These are phyloP conservation scores for Chrysopilus asiliformis DNA, from an alignment of 2,888 invertebrate species.

Conservation along the genomic window DNA sequence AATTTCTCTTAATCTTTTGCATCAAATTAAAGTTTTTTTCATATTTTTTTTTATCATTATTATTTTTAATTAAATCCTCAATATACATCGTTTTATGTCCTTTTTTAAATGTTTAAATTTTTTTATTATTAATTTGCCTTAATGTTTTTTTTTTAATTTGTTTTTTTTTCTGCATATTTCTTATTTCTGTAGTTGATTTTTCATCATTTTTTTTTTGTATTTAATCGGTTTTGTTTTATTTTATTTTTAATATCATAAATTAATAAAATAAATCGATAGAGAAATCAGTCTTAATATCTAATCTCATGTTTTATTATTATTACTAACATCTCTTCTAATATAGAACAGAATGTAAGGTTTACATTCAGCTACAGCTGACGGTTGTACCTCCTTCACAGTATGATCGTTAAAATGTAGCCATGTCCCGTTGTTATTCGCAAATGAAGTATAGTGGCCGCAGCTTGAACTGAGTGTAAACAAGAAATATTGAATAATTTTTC, in stretches of 20 bases:
- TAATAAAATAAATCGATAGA: background rate
- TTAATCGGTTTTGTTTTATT: too few species aligned
- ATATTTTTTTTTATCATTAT: too few species aligned
- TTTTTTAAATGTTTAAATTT: too few species aligned
- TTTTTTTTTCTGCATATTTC: too few species aligned
- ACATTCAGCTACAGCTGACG: conserved; percentile 56
- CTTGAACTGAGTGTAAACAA: conserved; percentile 47
- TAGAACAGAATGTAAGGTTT: conserved; percentile 80
- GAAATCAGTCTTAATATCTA: conserved; percentile 6
- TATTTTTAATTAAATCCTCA: too few species aligned
- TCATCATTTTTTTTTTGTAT: too few species aligned
- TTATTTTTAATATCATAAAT: too few species aligned
- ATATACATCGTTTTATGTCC: too few species aligned
- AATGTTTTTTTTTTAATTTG: background rate
- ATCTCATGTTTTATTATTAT: conserved; percentile 14
- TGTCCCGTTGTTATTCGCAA: conserved; percentile 62
- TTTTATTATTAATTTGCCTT: too few species aligned
- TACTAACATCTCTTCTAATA: conserved; percentile 47
- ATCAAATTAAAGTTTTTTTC: too few species aligned
- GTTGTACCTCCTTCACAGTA: conserved; percentile 47
- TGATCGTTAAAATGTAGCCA: conserved; percentile 85
- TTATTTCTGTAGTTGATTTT: too few species aligned
- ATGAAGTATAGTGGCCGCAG: conserved; percentile 76
- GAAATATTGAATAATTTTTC: background rate
- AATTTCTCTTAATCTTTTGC: too few species aligned